Evolutionary conservation across 2,113 vertebrate species (phyloP).

Genomic region (Ctenodactylus gundi): DNA sequence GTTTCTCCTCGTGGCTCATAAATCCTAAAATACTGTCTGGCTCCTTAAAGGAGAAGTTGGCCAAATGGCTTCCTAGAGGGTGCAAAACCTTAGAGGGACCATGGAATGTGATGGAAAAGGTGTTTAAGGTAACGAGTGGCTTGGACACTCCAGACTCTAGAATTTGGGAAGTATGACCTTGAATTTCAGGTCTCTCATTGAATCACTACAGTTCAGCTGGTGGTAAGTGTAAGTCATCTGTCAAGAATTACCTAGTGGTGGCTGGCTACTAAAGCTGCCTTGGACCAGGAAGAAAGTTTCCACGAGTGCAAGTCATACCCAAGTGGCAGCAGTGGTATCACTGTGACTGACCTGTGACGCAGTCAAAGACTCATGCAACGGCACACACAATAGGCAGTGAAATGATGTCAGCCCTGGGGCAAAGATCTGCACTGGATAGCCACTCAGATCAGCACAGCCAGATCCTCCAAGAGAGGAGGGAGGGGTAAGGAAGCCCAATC

Average conservation of each 20-base stretch:
- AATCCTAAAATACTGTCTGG: neutral
- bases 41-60: neutral
- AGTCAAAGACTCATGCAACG: neutral
- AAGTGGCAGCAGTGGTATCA: neutral
- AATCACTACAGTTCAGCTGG: slow-evolving; percentile 88
- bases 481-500: neutral
- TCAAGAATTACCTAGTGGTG: slow-evolving; percentile 90
- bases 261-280: slow-evolving; percentile 93
- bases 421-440: neutral
- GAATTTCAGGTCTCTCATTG: slow-evolving; percentile 89
- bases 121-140: slow-evolving; percentile 90
- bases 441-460: neutral
- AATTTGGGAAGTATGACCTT: slow-evolving; percentile 89
- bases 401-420: neutral
- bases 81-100: slow-evolving; percentile 90
- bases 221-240: slow-evolving; percentile 88
- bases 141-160: slow-evolving; percentile 92
- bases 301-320: slow-evolving; percentile 66
- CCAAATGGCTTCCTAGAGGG: slow-evolving; percentile 86
- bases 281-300: slow-evolving; percentile 93
- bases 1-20: neutral
- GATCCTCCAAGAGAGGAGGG: neutral
- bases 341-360: neutral
- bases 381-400: neutral
- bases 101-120: slow-evolving; percentile 88